Conservation (phyloP, 2,113 vertebrate species). For the Jaculus jaculus region DNA sequence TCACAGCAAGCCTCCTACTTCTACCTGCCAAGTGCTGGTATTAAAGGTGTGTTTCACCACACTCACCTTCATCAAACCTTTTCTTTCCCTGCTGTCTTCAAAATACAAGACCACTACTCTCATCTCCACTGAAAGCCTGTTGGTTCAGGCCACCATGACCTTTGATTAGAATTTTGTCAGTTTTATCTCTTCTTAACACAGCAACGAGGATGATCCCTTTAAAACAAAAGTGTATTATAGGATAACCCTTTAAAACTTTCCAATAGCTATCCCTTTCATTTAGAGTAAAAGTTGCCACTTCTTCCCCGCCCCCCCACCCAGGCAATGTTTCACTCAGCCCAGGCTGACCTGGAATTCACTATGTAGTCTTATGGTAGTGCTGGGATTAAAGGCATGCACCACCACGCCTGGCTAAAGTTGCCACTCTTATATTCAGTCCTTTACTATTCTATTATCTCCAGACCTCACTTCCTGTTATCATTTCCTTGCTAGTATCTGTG, state of each 20-base stretch:
- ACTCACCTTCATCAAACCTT: not conserved
- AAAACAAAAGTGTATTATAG: not conserved
- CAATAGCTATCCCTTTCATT: not conserved
- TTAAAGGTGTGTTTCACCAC: too few species aligned
- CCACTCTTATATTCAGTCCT: not conserved
- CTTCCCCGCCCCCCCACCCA: too few species aligned
- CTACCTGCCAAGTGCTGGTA: too few species aligned
- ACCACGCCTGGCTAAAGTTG: too few species aligned
- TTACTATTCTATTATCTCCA: not conserved
- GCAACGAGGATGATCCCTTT: not conserved
- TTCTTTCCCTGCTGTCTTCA: not conserved
- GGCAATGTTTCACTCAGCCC: too few species aligned
- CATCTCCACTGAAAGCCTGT: not conserved
- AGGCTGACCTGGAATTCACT: too few species aligned
- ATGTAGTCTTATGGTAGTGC: too few species aligned
- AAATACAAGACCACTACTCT: not conserved
- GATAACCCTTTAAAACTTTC: not conserved
- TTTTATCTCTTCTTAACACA: not conserved
- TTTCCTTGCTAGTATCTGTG: not conserved
- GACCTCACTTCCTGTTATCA: not conserved
- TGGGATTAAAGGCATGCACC: too few species aligned
- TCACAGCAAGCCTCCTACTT: too few species aligned
- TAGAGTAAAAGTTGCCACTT: not conserved
- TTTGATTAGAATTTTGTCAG: conserved; percentile 11
- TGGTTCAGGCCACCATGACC: not conserved